phyloP scores from a whole-genome alignment of 2,888 invertebrate genomes.

The Pandemis heparana region DNA sequence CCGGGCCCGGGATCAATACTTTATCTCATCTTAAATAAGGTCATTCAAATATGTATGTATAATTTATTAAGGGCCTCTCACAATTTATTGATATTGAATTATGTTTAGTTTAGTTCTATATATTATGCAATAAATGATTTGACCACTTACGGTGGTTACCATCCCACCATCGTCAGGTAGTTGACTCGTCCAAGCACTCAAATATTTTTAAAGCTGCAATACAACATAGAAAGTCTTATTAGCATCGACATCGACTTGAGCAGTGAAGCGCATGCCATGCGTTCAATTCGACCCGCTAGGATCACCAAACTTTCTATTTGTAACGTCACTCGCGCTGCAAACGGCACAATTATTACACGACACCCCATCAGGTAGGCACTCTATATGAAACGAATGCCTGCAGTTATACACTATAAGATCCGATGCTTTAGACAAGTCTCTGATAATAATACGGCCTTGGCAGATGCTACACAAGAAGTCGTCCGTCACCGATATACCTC shows the following conservation, averaged over 20 bases:
- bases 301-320: constrained; percentile 18
- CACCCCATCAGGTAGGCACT: constrained; percentile 88
- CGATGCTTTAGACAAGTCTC: constrained; percentile 89
- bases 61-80: background rate
- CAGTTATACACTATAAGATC: constrained; percentile 94
- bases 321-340: constrained; percentile 72
- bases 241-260: background rate
- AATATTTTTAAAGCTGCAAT: background rate
- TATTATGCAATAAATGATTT: background rate
- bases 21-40: too few relatives aligned
- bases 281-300: constrained; percentile 18
- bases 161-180: background rate
- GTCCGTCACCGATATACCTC: constrained; percentile 91
- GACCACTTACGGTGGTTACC: background rate
- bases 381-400: constrained; percentile 95
- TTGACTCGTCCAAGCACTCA: background rate
- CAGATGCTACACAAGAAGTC: constrained; percentile 93
- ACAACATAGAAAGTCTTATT: background rate
- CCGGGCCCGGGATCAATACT: too few relatives aligned
- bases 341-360: constrained; percentile 69
- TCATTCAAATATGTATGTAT: too few relatives aligned
- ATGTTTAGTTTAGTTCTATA: background rate
- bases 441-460: constrained; percentile 90
- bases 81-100: background rate
- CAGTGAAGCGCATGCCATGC: background rate